Conservation (phyloP, 2,113 vertebrate species). For the Peucedramus taeniatus region DNA sequence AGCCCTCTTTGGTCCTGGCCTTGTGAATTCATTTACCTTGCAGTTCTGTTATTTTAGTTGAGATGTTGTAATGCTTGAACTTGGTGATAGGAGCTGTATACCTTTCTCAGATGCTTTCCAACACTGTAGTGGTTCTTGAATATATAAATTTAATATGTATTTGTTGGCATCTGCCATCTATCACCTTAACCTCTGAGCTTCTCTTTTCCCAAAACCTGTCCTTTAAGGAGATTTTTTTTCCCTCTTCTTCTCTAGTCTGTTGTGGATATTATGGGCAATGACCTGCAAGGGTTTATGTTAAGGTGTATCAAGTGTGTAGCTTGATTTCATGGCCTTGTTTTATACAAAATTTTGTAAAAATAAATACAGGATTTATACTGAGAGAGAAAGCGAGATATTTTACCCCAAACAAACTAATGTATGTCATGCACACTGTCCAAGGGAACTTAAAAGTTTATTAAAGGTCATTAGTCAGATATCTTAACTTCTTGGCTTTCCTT, state of each 20-base stretch:
- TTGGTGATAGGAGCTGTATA: background rate
- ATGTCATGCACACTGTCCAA: background rate
- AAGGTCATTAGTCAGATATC: background rate
- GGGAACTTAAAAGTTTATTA: background rate
- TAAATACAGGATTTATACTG: background rate
- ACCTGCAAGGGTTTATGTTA: background rate
- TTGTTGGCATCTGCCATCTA: background rate
- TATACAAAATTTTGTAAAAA: background rate
- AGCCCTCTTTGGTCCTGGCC: background rate
- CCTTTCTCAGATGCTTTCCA: background rate
- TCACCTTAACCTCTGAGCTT: background rate
- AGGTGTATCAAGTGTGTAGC: background rate
- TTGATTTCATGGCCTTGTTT: background rate
- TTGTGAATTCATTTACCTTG: background rate
- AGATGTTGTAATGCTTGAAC: background rate
- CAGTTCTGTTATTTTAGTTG: background rate
- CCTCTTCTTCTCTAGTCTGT: rapidly evolving
- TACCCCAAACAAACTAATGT: background rate
- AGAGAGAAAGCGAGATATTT: background rate
- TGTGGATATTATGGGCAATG: background rate
- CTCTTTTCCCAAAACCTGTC: background rate
- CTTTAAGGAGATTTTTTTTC: background rate
- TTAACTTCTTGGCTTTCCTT: background rate
- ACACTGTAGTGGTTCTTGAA: background rate
- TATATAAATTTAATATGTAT: background rate